Percentiles rank a stretch among this genome's conserved stretches.
Conservation (phyloP, 2,113 vertebrate genomes). For the Litocranius walleri region DNA sequence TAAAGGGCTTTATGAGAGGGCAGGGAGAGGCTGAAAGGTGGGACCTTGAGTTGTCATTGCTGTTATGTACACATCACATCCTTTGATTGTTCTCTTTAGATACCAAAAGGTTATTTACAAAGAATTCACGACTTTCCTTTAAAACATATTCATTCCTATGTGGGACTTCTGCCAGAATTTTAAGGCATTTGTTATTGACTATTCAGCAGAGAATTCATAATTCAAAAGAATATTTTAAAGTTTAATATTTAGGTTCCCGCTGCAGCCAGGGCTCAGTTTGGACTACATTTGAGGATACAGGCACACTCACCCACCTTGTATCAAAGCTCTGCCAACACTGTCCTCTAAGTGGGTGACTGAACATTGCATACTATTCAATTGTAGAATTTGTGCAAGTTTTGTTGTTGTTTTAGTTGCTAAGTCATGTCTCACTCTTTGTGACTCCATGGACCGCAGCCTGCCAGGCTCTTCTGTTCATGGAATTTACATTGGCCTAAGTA, state of each 20-base stretch:
- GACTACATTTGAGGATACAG: neutral
- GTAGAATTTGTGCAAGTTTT: neutral
- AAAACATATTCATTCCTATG: neutral
- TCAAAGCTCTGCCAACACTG: neutral
- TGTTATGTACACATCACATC: neutral
- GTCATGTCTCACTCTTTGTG: neutral
- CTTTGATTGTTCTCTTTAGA: neutral
- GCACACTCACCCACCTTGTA: neutral
- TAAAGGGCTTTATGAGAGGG: neutral
- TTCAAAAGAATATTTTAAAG: neutral
- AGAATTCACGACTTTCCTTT: constrained; percentile 3
- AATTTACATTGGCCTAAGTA: neutral
- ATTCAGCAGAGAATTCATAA: neutral
- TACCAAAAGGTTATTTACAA: neutral
- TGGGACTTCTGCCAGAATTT: neutral
- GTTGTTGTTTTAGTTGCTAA: neutral
- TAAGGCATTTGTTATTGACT: neutral
- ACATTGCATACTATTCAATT: rapidly evolving
- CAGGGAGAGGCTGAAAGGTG: neutral
- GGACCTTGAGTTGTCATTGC: neutral
- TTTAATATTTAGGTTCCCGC: neutral
- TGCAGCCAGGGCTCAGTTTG: neutral
- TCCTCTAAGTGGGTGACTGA: neutral
- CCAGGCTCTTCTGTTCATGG: neutral
- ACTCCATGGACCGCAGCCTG: neutral